A percentile compares a stretch with the other conserved stretches of the same genome.
Conservation (phyloP, 2,113 vertebrate genomes). For the Eleginops maclovinus region DNA sequence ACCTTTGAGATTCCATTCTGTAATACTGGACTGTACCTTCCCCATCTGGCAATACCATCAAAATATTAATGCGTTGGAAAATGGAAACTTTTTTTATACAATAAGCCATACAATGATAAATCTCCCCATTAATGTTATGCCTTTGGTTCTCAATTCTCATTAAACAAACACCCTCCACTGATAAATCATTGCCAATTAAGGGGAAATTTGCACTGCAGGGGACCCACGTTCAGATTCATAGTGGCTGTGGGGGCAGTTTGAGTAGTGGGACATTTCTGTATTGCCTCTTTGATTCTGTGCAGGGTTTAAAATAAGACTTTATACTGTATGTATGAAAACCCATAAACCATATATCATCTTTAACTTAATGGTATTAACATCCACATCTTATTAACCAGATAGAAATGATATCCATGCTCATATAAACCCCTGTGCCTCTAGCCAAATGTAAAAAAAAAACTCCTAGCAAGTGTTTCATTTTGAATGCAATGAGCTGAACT, state of each 20-base stretch:
- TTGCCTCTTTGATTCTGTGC: not conserved
- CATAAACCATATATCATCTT: not conserved
- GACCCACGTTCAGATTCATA: not conserved
- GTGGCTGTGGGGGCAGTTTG: not conserved
- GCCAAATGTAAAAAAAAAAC: not conserved
- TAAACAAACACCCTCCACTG: conserved; percentile 7
- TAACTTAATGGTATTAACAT: not conserved
- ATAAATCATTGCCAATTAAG: conserved; percentile 13
- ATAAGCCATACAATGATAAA: not conserved
- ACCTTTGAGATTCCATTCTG: conserved; percentile 22
- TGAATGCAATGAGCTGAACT: conserved; percentile 18
- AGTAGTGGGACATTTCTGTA: not conserved
- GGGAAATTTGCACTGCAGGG: not conserved
- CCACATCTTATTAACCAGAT: not conserved
- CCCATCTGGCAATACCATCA: not conserved
- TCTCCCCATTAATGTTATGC: conserved; percentile 7
- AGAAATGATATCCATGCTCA: not conserved
- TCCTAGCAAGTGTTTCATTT: conserved; percentile 50
- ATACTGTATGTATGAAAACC: not conserved
- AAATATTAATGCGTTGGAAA: conserved; percentile 8
- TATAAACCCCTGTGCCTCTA: not conserved
- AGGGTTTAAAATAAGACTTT: not conserved
- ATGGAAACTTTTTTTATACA: not conserved
- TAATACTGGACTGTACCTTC: not conserved
- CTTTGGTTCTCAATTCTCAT: conserved; percentile 7